Evolutionary conservation across 2,797 vertebrate genomes (phyloP), one percentile per base, ranked within the genome.

Genomic region (Gymnopithys bicolor): DNA sequence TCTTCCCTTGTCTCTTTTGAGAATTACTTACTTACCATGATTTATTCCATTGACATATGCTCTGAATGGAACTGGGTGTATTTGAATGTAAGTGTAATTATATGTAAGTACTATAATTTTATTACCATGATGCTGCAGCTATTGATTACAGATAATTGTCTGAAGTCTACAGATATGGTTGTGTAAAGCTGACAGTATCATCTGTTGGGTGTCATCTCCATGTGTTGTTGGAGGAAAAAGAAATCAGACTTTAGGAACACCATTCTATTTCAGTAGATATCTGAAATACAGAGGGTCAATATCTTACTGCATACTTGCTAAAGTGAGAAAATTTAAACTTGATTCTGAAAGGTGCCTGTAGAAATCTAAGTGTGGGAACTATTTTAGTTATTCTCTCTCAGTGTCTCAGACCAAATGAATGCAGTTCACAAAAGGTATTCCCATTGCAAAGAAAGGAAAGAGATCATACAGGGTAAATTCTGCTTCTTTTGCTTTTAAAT

Each of bases 61-160:
- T 95, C 73, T 71, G 95, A 97, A 96, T 93, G 81, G 83, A 93
- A 95, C 91, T 96, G 94, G 89, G 81, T 97, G 90, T 97, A 96
- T 97, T 97, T 97, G 86, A 98, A 96, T 60, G 16, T 97, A 97
- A 98, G 86, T 97, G 94, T 97, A 98, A 98, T 98, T 98, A 98
- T 94, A 97, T 96, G 97, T 97, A 97, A 98, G 96, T 97, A 97
- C 95, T 97, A 96, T 97, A 98, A 98, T 98, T 98, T 98, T 97
- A 98, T 98, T 97, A 97, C 91, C 83, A 90, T 84, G 94, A 97
- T 97, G 94, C 97, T 97, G 77, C 89, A 96, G 87, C 92, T 98
- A 98, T 98, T 98, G 98, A 98, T 98, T 98, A 97, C 96, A 97
- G 97, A 98, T 98, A 98, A 96, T 95, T 93, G 93, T 96, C 95